A percentile compares a stretch with the other conserved stretches of the same genome.
Evolutionary conservation across 2,888 invertebrate genomes (phyloP).

Genomic region (Pandemis corylana): DNA sequence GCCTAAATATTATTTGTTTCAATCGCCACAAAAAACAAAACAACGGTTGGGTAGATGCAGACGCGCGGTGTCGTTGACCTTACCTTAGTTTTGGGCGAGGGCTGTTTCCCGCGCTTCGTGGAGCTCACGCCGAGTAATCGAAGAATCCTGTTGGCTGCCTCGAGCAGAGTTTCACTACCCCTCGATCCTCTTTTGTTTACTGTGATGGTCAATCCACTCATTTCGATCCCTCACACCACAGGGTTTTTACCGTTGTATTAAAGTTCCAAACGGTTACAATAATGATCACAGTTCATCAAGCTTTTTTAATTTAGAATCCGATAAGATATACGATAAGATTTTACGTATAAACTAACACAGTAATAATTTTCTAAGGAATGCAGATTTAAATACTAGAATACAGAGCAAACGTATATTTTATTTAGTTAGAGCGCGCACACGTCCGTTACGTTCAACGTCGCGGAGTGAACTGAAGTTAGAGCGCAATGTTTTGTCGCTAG

Average conservation of each 20-base stretch:
- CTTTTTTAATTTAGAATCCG: constrained; percentile 52
- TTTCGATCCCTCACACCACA: constrained; percentile 78
- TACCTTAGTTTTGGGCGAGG: constrained; percentile 83
- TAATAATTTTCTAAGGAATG: constrained; percentile 62
- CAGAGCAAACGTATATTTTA: constrained; percentile 59
- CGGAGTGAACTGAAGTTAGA: constrained; percentile 71
- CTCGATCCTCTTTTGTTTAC: constrained; percentile 82
- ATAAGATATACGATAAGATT: constrained; percentile 48
- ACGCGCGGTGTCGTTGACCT: constrained; percentile 73
- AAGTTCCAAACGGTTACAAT: constrained; percentile 71
- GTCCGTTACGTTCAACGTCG: constrained; percentile 67
- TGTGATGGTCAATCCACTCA: constrained; percentile 84
- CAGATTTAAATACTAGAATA: constrained; percentile 60
- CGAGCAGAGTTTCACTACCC: constrained; percentile 83
- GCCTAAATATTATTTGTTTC: constrained; percentile 31
- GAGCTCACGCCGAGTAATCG: constrained; percentile 82
- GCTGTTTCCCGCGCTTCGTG: constrained; percentile 84
- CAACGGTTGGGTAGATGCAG: constrained; percentile 58
- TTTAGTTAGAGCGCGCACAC: constrained; percentile 58
- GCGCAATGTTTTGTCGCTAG: constrained; percentile 65
- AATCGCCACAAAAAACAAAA: constrained; percentile 45
- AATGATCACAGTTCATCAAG: constrained; percentile 62
- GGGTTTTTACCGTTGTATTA: constrained; percentile 72
- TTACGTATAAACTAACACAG: constrained; percentile 47
- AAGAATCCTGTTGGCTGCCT: constrained; percentile 84